Conservation (phyloP, 2,113 vertebrate genomes). For the Syngnathus typhle region DNA sequence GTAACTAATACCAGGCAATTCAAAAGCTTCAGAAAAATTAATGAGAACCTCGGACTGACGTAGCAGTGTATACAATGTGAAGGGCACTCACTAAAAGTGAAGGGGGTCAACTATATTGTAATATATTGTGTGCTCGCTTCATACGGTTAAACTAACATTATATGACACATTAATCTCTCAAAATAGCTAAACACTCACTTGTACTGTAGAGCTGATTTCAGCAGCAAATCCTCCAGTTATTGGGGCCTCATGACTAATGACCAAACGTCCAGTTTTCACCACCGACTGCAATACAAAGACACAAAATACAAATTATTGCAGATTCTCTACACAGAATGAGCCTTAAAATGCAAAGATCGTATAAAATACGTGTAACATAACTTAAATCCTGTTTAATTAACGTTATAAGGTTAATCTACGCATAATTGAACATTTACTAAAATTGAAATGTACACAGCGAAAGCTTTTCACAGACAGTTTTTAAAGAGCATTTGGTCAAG, state of each 20-base stretch:
- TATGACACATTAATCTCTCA: background rate
- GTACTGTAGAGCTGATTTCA: conserved; percentile 92
- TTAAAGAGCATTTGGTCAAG: too few relatives aligned
- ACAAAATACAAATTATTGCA: background rate
- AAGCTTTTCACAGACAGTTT: too few relatives aligned
- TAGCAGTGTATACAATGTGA: too few relatives aligned
- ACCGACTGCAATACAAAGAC: conserved; percentile 80
- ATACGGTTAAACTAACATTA: background rate
- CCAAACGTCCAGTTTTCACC: conserved; percentile 87
- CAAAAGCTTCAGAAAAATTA: too few relatives aligned
- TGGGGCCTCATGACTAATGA: conserved; percentile 95
- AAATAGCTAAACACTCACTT: conserved; percentile 70
- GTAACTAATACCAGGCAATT: too few relatives aligned
- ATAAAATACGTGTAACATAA: too few relatives aligned
- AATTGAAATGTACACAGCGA: background rate
- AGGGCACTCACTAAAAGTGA: too few relatives aligned
- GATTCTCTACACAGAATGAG: background rate
- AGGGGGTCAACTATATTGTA: too few relatives aligned
- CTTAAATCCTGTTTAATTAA: background rate
- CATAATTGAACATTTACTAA: background rate
- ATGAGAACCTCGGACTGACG: too few relatives aligned
- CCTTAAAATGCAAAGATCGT: too few relatives aligned
- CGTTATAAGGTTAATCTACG: background rate
- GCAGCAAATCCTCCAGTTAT: conserved; percentile 93
- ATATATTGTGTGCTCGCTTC: background rate